Percentiles rank a stretch among this genome's conserved stretches.
Conservation (phyloP, 2,797 vertebrate species). For the Myotis planiceps region DNA sequence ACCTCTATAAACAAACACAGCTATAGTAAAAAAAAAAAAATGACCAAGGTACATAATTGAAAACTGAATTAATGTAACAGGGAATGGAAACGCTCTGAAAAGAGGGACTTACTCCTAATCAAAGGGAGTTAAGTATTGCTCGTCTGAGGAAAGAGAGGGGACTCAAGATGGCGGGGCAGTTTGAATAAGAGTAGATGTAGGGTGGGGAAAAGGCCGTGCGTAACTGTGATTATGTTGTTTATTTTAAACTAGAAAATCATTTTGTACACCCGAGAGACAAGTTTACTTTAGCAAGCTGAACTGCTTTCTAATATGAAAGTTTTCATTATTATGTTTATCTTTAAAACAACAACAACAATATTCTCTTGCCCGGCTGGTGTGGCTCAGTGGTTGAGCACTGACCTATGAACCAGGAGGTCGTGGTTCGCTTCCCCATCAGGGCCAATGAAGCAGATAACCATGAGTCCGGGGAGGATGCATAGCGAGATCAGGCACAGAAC, state of each 20-base stretch:
- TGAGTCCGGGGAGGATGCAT: neutral
- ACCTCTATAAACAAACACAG: neutral
- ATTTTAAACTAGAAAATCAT: no score
- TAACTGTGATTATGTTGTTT: neutral
- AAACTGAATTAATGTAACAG: neutral
- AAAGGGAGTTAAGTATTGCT: neutral
- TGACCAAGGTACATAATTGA: neutral
- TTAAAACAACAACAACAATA: neutral
- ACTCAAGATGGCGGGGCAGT: neutral
- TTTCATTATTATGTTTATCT: conserved; percentile 30
- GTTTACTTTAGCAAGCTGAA: no score
- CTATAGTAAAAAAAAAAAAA: neutral
- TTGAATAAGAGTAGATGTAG: neutral
- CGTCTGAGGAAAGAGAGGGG: neutral
- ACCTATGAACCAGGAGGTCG: no score
- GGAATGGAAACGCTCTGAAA: neutral
- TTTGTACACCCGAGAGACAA: no score
- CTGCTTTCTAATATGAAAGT: conserved; percentile 8
- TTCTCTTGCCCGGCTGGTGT: no score
- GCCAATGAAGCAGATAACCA: neutral
- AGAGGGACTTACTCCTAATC: neutral
- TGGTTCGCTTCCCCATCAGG: no score
- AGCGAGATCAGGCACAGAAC: neutral
- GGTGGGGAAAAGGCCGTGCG: neutral
- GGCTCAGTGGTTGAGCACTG: no score